These are phyloP conservation scores for Lasioglossum lativentre DNA, from an alignment of 2,888 invertebrate genomes.

Conservation along the genomic window DNA sequence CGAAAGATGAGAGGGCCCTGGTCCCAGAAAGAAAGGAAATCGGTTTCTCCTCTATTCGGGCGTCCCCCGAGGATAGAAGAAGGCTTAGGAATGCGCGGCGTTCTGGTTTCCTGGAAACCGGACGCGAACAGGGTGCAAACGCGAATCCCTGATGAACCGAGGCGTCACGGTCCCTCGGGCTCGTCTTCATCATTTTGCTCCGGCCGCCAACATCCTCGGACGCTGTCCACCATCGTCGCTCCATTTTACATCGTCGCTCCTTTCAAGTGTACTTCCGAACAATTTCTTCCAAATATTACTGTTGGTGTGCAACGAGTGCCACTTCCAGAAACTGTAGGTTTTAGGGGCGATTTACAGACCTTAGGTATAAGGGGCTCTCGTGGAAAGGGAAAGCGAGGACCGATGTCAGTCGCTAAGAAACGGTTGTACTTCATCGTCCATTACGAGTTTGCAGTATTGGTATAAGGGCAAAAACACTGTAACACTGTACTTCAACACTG, in stretches of 20 bases:
- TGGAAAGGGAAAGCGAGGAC: no score
- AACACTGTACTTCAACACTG: no score
- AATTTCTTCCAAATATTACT: no score
- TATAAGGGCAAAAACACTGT: no score
- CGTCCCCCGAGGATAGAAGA: conserved; percentile 62
- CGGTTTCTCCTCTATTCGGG: conserved; percentile 50
- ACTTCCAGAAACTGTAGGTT: no score
- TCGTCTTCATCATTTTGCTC: conserved; percentile 2
- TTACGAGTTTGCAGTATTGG: no score
- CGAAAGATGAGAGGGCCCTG: conserved; percentile 3
- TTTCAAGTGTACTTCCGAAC: no score
- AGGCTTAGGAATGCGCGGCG: conserved; percentile 56
- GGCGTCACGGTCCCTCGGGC: not conserved
- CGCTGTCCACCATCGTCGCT: not conserved
- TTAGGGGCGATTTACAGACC: no score
- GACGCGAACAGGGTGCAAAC: conserved; percentile 43
- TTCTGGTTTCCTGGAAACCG: conserved; percentile 62
- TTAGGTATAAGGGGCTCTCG: no score
- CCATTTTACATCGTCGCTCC: not conserved
- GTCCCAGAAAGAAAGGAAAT: conserved; percentile 40
- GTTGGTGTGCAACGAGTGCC: no score
- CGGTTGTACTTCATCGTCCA: no score
- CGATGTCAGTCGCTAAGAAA: no score
- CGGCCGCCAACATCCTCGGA: not conserved
- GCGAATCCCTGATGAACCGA: not conserved